A percentile compares a stretch with the other conserved stretches of the same genome.
phyloP scores from a whole-genome alignment of 2,888 invertebrate species.

The Acanthopleura granulata region DNA sequence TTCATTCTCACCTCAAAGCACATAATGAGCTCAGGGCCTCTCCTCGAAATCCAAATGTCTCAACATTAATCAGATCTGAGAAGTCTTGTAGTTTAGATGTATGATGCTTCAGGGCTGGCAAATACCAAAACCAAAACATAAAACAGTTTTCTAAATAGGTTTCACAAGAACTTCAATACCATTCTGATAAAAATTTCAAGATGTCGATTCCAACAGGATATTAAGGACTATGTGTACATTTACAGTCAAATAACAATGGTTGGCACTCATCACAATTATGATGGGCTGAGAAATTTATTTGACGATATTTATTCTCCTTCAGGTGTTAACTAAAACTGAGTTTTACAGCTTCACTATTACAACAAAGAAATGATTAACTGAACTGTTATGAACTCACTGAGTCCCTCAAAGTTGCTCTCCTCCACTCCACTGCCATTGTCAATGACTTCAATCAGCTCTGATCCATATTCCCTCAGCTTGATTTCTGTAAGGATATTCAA shows the following conservation, averaged over 20 bases:
- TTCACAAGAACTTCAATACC: too few relatives aligned
- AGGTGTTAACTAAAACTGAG: too few relatives aligned
- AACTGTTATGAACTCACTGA: conserved; percentile 77
- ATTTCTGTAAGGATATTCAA: conserved; percentile 75
- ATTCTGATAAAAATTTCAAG: too few relatives aligned
- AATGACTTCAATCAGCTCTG: conserved; percentile 87
- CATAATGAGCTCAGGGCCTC: conserved; percentile 97
- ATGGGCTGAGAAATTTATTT: too few relatives aligned
- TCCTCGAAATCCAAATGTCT: conserved; percentile 96
- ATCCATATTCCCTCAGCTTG: conserved; percentile 88
- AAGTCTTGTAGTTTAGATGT: conserved; percentile 94
- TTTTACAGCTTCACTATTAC: too few relatives aligned
- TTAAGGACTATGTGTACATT: too few relatives aligned
- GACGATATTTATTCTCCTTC: too few relatives aligned
- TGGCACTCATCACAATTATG: too few relatives aligned
- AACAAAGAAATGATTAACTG: too few relatives aligned
- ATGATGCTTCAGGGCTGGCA: conserved; percentile 89
- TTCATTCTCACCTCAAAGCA: conserved; percentile 76
- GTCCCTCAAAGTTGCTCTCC: conserved; percentile 84
- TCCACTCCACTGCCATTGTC: conserved; percentile 95
- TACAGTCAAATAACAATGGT: too few relatives aligned
- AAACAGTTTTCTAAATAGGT: too few relatives aligned
- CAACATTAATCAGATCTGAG: conserved; percentile 84
- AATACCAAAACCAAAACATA: neutral
- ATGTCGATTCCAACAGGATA: too few relatives aligned